A percentile compares a stretch with the other conserved stretches of the same genome.
Conservation (phyloP, 2,797 vertebrate genomes). For the Alosa sapidissima region DNA sequence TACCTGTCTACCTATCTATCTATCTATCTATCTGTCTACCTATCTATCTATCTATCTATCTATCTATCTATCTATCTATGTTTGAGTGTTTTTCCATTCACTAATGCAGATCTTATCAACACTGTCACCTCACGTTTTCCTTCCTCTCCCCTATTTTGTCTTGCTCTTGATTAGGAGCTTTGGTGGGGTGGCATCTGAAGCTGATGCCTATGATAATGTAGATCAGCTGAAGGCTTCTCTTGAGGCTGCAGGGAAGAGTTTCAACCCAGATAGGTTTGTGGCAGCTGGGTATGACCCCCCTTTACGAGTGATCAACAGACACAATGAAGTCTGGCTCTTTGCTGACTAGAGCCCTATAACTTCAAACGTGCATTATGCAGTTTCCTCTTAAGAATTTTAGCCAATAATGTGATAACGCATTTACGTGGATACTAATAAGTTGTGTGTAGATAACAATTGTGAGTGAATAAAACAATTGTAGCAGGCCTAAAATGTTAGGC, state of each 20-base stretch:
- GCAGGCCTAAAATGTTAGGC: too few relatives aligned
- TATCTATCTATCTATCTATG: neutral
- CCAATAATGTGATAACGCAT: too few relatives aligned
- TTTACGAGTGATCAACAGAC: constrained; percentile 33
- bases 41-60: too few relatives aligned
- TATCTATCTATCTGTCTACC: neutral
- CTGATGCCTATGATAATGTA: constrained; percentile 24
- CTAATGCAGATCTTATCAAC: neutral
- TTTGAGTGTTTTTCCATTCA: neutral
- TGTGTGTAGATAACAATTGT: too few relatives aligned
- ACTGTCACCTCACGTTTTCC: too few relatives aligned
- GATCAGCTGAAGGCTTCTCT: constrained; percentile 40
- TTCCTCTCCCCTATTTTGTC: neutral
- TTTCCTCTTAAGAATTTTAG: too few relatives aligned
- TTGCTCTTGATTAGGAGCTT: constrained; percentile 50
- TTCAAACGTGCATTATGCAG: too few relatives aligned
- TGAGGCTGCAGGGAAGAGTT: constrained; percentile 41
- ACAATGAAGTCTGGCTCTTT: constrained; percentile 69
- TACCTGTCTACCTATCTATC: neutral
- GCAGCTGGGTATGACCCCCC: constrained; percentile 57
- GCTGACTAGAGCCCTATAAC: constrained; percentile 25
- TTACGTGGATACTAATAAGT: too few relatives aligned
- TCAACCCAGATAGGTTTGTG: neutral
- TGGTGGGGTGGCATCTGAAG: neutral
- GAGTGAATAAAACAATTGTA: too few relatives aligned